A percentile compares a stretch with the other conserved stretches of the same genome.
Conservation (phyloP, 1,140 invertebrate species). For the Batillaria attramentaria region DNA sequence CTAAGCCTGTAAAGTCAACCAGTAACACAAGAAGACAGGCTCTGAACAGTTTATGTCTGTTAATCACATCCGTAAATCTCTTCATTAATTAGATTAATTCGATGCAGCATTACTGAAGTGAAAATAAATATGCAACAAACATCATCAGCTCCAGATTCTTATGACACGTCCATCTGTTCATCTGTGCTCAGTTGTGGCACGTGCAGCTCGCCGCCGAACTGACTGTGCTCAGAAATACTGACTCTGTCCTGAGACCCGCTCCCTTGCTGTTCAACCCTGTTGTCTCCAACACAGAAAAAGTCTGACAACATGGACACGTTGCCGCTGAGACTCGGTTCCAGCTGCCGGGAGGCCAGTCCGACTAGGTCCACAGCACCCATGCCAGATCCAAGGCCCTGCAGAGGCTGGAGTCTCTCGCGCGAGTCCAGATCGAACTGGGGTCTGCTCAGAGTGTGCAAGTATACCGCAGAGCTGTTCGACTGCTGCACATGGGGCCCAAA, state of each 20-base stretch:
- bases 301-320: background rate
- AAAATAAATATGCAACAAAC: background rate
- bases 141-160: too few species aligned
- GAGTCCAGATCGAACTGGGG: background rate
- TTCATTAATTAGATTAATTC: too few species aligned
- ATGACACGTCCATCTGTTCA: slow-evolving; percentile 27
- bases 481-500: background rate
- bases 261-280: background rate
- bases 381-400: slow-evolving; percentile 9
- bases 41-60: background rate
- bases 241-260: background rate
- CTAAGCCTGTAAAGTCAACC: background rate
- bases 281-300: background rate
- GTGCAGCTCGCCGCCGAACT: background rate
- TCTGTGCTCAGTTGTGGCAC: background rate
- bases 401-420: background rate
- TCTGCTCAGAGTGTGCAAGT: background rate
- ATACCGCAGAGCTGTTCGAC: too few species aligned
- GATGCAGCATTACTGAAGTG: background rate
- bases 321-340: background rate
- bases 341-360: background rate
- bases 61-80: background rate
- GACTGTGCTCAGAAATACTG: background rate
- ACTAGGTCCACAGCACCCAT: background rate
- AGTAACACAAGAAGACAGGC: background rate